Percentiles rank a stretch among this genome's conserved stretches.
These are phyloP conservation scores for Portevinia maculata DNA, from an alignment of 2,888 invertebrate species.

Conservation along the genomic window DNA sequence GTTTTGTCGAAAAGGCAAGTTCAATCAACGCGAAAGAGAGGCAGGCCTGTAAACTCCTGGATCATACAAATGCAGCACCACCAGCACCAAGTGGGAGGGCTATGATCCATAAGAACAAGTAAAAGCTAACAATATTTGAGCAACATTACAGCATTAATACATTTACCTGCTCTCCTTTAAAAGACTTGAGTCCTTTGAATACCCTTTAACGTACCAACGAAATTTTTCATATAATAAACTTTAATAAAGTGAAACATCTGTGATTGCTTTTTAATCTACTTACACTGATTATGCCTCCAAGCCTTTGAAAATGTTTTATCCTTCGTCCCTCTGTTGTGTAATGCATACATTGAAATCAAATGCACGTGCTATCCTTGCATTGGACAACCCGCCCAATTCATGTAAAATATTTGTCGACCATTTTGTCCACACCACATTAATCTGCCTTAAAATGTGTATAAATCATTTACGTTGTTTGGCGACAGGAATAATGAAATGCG, in stretches of 20 bases:
- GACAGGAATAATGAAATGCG: constrained; percentile 11
- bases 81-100: too few species aligned
- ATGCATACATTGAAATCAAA: neutral
- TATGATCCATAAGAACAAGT: too few species aligned
- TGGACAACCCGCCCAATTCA: neutral
- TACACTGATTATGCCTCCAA: constrained; percentile 42
- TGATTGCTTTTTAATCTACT: constrained; percentile 52
- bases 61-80: too few species aligned
- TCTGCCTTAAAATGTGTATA: constrained; percentile 55
- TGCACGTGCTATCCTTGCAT: neutral
- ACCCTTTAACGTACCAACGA: too few species aligned
- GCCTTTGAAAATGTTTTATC: constrained; percentile 16
- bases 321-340: neutral
- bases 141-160: too few species aligned
- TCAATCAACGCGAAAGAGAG: too few species aligned
- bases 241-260: constrained; percentile 4
- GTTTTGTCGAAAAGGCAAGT: too few species aligned
- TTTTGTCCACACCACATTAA: constrained; percentile 42
- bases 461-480: constrained; percentile 26
- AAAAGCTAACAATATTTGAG: too few species aligned
- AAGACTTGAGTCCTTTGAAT: too few species aligned
- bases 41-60: too few species aligned
- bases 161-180: too few species aligned
- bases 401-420: constrained; percentile 28
- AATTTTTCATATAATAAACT: neutral